A percentile compares a stretch with the other conserved stretches of the same genome.
Evolutionary conservation across 2,888 invertebrate genomes (phyloP).

Genomic region (Tholera decimalis): DNA sequence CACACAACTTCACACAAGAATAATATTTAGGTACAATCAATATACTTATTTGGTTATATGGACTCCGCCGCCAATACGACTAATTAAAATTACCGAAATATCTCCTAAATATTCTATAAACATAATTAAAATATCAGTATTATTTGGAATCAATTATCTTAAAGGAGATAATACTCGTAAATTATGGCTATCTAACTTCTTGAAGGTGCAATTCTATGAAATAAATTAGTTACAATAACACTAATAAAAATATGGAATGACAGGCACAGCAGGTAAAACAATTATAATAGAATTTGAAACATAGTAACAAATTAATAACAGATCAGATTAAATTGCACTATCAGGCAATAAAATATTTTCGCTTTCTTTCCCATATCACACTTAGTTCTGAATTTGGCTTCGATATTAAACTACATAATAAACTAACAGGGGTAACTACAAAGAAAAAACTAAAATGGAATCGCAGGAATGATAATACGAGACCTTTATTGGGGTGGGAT

Average conservation of each 20-base stretch:
- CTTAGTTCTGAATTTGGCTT: slow-evolving; percentile 86
- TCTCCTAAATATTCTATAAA: slow-evolving; percentile 39
- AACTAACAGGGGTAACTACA: slow-evolving; percentile 83
- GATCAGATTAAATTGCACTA: slow-evolving; percentile 86
- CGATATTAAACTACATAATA: slow-evolving; percentile 73
- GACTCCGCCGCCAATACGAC: slow-evolving; percentile 60
- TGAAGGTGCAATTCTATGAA: slow-evolving; percentile 62
- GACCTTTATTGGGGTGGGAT: slow-evolving; percentile 78
- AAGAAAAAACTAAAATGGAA: slow-evolving; percentile 75
- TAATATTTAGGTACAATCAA: slow-evolving; percentile 48
- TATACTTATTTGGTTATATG: slow-evolving; percentile 22
- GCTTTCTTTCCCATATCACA: slow-evolving; percentile 81
- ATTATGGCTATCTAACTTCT: slow-evolving; percentile 66
- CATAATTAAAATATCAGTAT: slow-evolving; percentile 60
- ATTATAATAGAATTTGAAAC: slow-evolving; percentile 80
- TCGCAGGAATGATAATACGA: slow-evolving; percentile 80
- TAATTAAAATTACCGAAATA: slow-evolving; percentile 38
- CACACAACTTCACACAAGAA: slow-evolving; percentile 28
- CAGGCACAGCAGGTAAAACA: slow-evolving; percentile 70
- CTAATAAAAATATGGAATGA: slow-evolving; percentile 84
- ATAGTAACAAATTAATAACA: slow-evolving; percentile 81
- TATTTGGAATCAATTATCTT: slow-evolving; percentile 59
- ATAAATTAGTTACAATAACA: slow-evolving; percentile 63
- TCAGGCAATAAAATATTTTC: slow-evolving; percentile 75
- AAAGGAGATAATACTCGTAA: slow-evolving; percentile 65